Evolutionary conservation across 2,797 vertebrate genomes (phyloP).

Genomic region (Cygnus olor): DNA sequence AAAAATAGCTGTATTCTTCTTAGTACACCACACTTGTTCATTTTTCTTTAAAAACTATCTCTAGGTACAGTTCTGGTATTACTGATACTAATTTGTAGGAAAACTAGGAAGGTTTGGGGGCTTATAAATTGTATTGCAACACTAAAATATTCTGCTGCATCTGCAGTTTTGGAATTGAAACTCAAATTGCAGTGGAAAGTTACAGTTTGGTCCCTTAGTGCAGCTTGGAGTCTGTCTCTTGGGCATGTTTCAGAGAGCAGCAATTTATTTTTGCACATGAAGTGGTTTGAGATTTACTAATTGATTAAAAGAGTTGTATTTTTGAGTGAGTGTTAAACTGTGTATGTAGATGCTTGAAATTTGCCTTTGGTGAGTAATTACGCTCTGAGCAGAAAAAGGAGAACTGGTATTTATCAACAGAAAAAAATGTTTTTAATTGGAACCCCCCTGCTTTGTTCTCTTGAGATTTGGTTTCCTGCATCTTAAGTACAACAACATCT

Average conservation of each 20-base stretch:
- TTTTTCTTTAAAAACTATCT: neutral
- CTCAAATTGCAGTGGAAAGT: neutral
- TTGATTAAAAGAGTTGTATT: neutral
- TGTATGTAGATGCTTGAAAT: neutral
- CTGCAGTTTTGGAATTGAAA: neutral
- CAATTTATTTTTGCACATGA: neutral
- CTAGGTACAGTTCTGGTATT: neutral
- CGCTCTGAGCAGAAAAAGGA: neutral
- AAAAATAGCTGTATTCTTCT: neutral
- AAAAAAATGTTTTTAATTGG: neutral
- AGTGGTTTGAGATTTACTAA: conserved; percentile 12
- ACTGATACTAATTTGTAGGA: neutral
- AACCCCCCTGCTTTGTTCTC: neutral
- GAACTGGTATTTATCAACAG: neutral
- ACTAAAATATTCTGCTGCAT: neutral
- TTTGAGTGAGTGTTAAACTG: neutral
- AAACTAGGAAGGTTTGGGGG: neutral
- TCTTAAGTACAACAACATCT: neutral
- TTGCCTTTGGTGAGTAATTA: neutral
- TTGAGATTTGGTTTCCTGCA: neutral
- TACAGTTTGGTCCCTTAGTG: neutral
- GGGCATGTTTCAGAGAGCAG: neutral
- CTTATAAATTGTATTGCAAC: neutral
- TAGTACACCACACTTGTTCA: neutral
- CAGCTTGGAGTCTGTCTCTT: neutral